phyloP scores from a whole-genome alignment of 2,888 invertebrate genomes.

The Dexiosoma caninum region DNA sequence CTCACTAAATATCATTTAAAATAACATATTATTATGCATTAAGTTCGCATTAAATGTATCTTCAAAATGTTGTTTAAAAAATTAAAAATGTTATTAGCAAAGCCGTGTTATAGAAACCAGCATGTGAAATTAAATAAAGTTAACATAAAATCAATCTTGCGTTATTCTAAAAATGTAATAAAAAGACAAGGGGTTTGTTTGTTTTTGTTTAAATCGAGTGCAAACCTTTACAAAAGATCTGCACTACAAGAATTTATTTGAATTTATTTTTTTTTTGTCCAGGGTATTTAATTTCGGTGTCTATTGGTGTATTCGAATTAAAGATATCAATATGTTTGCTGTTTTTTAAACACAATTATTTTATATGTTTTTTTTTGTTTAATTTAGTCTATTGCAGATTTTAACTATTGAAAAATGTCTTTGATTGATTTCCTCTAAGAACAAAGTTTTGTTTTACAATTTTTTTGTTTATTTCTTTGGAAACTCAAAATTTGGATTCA shows the following conservation, averaged over 20 bases:
- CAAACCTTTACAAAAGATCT: conserved; percentile 63
- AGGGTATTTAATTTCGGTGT: conserved; percentile 30
- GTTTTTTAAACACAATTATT: neutral
- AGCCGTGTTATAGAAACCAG: too few relatives aligned
- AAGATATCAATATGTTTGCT: conserved; percentile 12
- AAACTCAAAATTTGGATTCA: conserved; percentile 25
- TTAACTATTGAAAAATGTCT: neutral
- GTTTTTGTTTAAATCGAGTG: conserved; percentile 56
- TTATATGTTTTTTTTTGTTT: conserved; percentile 19
- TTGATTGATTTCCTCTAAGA: neutral
- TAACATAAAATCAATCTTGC: too few relatives aligned
- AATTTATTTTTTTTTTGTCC: conserved; percentile 51
- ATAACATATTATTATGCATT: too few relatives aligned
- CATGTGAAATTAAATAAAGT: too few relatives aligned
- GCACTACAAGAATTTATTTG: conserved; percentile 59
- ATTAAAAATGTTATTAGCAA: too few relatives aligned
- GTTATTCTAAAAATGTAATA: conserved; percentile 1
- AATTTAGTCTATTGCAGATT: conserved; percentile 35
- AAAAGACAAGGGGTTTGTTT: conserved; percentile 53
- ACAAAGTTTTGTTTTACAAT: conserved; percentile 55
- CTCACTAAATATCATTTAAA: too few relatives aligned
- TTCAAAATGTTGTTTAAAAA: too few relatives aligned
- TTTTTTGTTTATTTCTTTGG: conserved; percentile 65
- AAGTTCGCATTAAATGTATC: too few relatives aligned
- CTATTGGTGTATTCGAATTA: conserved; percentile 39